phyloP scores from a whole-genome alignment of 2,797 vertebrate species.

The Semaprochilodus insignis region DNA sequence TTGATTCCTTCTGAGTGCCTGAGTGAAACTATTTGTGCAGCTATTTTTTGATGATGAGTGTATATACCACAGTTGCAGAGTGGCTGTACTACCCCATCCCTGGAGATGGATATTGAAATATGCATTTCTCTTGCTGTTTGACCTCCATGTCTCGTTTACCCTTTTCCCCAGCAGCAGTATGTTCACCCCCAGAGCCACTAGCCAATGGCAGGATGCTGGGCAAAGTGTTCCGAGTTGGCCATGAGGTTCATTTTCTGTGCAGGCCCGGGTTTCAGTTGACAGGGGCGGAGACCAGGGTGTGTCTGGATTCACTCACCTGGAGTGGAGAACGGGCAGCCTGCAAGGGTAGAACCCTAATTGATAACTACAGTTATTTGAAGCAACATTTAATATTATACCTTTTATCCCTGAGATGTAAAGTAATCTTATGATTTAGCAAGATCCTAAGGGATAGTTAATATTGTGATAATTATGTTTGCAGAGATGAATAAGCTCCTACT shows the following conservation, averaged over 20 bases:
- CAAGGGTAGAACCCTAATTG: slow-evolving; percentile 70
- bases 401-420: neutral
- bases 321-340: slow-evolving; percentile 83
- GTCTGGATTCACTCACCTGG: slow-evolving; percentile 81
- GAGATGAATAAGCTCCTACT: too few species aligned
- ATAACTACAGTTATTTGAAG: neutral
- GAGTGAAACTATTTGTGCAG: too few species aligned
- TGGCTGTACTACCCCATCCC: neutral
- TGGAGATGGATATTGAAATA: neutral
- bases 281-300: slow-evolving; percentile 80
- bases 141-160: neutral
- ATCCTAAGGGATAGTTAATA: neutral
- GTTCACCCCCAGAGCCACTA: slow-evolving; percentile 72
- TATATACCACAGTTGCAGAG: neutral
- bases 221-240: slow-evolving; percentile 72
- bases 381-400: neutral
- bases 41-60: too few species aligned
- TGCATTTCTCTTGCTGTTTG: neutral
- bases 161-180: slow-evolving; percentile 69
- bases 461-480: neutral
- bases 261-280: slow-evolving; percentile 77
- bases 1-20: too few species aligned
- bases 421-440: too few species aligned
- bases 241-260: slow-evolving; percentile 86
- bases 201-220: slow-evolving; percentile 81